Base-by-base conservation (phyloP, 1,140 invertebrate genomes). In the Archivesica marissinica region DNA sequence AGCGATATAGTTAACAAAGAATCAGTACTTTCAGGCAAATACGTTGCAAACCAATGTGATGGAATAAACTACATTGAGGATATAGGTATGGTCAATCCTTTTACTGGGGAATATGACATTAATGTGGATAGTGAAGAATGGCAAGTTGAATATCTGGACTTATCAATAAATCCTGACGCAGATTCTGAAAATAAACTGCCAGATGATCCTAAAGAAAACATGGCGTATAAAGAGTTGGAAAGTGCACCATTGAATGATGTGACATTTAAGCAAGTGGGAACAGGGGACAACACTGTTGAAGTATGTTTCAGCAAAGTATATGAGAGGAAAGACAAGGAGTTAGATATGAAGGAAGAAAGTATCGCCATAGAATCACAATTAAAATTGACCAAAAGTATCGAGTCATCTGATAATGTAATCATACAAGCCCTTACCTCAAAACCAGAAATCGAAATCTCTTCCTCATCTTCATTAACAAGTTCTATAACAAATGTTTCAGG, bases 41-140 rank as follows among this genome's bases (percentile, higher is more conserved):
- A 74, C 25, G n/a, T n/a, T 15, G 25, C 6, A 50, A 23, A 50
- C 9, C 33, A 50, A 17, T 13, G 28, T 74, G 70, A 74, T 30
- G 35, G 56, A 41, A 38, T 80, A 9, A 38, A 64, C 35, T 80
- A 33, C 23, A 80, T 80, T 44, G 59, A 80, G 50, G 77, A 80
- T 61, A 80, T 80, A 50, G 41, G 61, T 28, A 20, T 33, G 17
- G 54, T 80, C 4, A 80, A 80, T 80, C 77, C 77, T 35, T 80
- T 80, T 38, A 80, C 77, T 50, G 77, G 77, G 47, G 59, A 80
- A 80, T 66, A 33, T 80, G 77, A 80, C 28, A 35, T 30, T 3
- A 47, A 33, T 20, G 30, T 28, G 35, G 41, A 79, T 44, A 35
- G 38, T 15, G 50, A 56, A 38, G 52, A n/a, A 54, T 25, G 20